These are phyloP conservation scores for Drosophila santomea DNA, from an alignment of 1,140 invertebrate species.

Conservation along the genomic window DNA sequence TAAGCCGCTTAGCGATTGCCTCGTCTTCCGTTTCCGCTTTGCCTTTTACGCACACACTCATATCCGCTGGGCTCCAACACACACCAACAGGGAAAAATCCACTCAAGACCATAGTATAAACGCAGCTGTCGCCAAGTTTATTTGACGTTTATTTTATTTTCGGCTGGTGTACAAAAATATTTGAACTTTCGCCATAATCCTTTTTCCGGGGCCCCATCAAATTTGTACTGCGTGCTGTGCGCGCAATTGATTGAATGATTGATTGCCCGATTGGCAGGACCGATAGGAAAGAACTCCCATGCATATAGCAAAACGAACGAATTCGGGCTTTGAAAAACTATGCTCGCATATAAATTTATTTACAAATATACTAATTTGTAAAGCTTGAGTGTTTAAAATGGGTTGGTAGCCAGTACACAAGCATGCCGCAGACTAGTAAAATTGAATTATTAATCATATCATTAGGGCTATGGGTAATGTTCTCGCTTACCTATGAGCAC, in stretches of 20 bases:
- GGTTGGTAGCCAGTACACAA: constrained; percentile 1
- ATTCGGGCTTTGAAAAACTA: background rate
- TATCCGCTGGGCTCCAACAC: constrained; percentile 40
- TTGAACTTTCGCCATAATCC: constrained; percentile 68
- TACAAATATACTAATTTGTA: background rate
- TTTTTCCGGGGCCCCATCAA: constrained; percentile 34
- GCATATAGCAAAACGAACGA: background rate
- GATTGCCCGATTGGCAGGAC: constrained; percentile 55
- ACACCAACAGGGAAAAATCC: constrained; percentile 1
- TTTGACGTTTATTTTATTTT: constrained; percentile 75
- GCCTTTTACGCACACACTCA: constrained; percentile 65
- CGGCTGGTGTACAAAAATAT: constrained; percentile 46
- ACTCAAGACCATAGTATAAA: constrained; percentile 4
- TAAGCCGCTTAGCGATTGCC: constrained; percentile 64
- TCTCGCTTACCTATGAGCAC: constrained; percentile 10
- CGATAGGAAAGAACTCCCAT: constrained; percentile 18
- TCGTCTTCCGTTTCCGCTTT: constrained; percentile 38
- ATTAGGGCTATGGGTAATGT: too few species aligned
- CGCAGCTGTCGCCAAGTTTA: constrained; percentile 57
- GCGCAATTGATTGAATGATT: constrained; percentile 70
- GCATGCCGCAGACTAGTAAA: background rate
- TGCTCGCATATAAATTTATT: background rate
- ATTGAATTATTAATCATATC: background rate
- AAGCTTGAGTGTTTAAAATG: background rate
- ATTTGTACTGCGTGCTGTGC: constrained; percentile 38